Percentiles rank a stretch among this genome's conserved stretches.
Conservation (phyloP, 2,888 invertebrate species). For the Himalopsyche tibetana region DNA sequence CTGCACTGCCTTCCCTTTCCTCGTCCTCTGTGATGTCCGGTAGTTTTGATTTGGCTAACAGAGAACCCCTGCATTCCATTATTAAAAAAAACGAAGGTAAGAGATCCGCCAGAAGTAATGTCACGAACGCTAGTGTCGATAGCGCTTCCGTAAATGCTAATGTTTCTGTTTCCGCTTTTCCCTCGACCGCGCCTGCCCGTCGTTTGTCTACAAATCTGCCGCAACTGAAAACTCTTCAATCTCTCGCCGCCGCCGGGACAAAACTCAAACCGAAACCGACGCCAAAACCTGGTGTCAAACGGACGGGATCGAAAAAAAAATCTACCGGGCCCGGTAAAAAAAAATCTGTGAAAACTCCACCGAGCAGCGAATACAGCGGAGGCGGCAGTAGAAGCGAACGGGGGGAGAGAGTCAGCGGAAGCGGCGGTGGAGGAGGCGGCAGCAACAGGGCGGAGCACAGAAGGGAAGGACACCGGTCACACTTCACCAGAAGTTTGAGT, state of each 20-base stretch:
- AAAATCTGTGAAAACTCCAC: constrained; percentile 66
- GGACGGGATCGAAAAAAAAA: constrained; percentile 69
- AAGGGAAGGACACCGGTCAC: constrained; percentile 77
- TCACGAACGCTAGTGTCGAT: constrained; percentile 78
- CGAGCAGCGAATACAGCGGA: constrained; percentile 79
- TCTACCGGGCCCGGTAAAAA: constrained; percentile 67
- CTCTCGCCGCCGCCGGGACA: constrained; percentile 59
- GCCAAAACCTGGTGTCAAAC: constrained; percentile 62
- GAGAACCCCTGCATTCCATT: constrained; percentile 61
- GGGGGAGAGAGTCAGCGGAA: constrained; percentile 73
- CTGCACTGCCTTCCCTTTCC: constrained; percentile 35
- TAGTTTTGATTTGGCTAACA: constrained; percentile 51
- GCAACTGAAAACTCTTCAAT: constrained; percentile 65
- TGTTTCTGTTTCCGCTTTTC: constrained; percentile 78
- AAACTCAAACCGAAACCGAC: constrained; percentile 46
- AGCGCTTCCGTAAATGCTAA: constrained; percentile 75
- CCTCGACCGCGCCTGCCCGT: constrained; percentile 71
- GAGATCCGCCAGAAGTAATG: constrained; percentile 73
- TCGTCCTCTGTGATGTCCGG: neutral
- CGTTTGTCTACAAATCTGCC: constrained; percentile 69
- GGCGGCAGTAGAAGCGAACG: constrained; percentile 67
- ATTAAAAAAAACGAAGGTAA: constrained; percentile 67
- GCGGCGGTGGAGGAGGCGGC: constrained; percentile 73
- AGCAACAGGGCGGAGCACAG: constrained; percentile 66
- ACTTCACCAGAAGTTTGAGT: constrained; percentile 87